These are phyloP conservation scores for Lerista edwardsae DNA, from an alignment of 2,797 vertebrate genomes.

Conservation along the genomic window DNA sequence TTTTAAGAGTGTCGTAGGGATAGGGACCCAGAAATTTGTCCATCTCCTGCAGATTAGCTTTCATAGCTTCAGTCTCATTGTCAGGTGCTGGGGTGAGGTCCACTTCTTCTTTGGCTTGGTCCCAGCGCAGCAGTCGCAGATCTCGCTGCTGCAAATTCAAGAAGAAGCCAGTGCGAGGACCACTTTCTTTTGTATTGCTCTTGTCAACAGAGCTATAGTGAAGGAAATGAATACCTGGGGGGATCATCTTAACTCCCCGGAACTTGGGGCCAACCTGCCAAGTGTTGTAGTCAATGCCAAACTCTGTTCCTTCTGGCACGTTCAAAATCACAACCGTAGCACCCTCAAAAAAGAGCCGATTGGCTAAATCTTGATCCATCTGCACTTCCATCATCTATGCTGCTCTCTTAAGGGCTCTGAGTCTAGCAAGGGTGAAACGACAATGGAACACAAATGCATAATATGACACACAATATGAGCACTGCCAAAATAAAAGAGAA, in stretches of 20 bases:
- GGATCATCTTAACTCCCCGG: slow-evolving; percentile 95
- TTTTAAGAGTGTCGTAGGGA: slow-evolving; percentile 88
- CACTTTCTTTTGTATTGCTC: slow-evolving; percentile 74
- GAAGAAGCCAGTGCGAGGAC: slow-evolving; percentile 89
- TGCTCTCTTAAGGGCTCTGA: background rate
- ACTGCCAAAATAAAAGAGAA: background rate
- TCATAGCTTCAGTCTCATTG: slow-evolving; percentile 81
- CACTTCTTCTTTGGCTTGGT: slow-evolving; percentile 83
- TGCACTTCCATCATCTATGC: slow-evolving; percentile 28
- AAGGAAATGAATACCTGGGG: slow-evolving; percentile 93
- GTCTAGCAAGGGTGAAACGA: background rate
- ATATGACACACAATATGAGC: background rate
- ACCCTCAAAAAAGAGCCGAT: slow-evolving; percentile 89
- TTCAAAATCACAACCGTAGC: slow-evolving; percentile 89
- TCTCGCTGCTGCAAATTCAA: slow-evolving; percentile 85
- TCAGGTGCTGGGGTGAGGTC: slow-evolving; percentile 79
- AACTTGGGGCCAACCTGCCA: slow-evolving; percentile 94
- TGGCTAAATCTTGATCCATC: slow-evolving; percentile 82
- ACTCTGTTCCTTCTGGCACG: slow-evolving; percentile 89
- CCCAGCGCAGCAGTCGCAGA: slow-evolving; percentile 86
- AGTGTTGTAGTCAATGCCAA: slow-evolving; percentile 92
- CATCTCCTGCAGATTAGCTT: slow-evolving; percentile 82
- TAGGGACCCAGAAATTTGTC: slow-evolving; percentile 91
- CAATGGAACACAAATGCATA: background rate
- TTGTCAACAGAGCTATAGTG: slow-evolving; percentile 85